phyloP scores from a whole-genome alignment of 2,797 vertebrate genomes.

The Liasis olivaceus region DNA sequence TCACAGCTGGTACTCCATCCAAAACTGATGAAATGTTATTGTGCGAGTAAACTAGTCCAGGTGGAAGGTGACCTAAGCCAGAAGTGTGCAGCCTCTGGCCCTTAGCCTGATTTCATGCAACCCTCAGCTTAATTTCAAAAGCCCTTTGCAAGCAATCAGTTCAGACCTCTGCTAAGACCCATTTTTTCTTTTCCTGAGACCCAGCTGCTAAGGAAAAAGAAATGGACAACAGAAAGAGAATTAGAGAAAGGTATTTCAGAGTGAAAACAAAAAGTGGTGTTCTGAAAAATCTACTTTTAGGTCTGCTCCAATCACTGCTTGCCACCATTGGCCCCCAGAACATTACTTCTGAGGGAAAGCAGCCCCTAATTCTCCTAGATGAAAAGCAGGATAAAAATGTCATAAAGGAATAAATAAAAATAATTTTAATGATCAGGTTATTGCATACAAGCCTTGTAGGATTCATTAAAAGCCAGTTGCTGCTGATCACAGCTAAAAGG shows the following conservation, averaged over 20 bases:
- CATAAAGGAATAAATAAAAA: background rate
- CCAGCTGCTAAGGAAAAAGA: background rate
- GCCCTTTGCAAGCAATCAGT: background rate
- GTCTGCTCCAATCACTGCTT: background rate
- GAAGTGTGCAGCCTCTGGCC: background rate
- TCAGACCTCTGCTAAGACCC: background rate
- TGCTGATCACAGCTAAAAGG: background rate
- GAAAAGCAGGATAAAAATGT: background rate
- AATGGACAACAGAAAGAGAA: background rate
- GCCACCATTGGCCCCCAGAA: background rate
- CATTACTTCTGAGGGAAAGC: background rate
- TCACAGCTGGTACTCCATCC: background rate
- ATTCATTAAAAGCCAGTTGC: background rate
- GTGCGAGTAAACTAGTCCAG: background rate
- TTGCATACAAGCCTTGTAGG: background rate
- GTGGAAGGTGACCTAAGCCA: background rate
- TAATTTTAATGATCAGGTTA: background rate
- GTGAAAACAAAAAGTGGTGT: background rate
- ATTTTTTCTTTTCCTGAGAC: background rate
- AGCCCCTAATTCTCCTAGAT: background rate
- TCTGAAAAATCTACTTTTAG: background rate
- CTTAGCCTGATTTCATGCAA: background rate
- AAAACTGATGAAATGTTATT: constrained; percentile 1
- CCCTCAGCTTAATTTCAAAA: background rate
- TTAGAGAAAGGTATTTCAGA: background rate